Conservation (phyloP, 2,113 vertebrate species). For the Engystomops pustulosus region DNA sequence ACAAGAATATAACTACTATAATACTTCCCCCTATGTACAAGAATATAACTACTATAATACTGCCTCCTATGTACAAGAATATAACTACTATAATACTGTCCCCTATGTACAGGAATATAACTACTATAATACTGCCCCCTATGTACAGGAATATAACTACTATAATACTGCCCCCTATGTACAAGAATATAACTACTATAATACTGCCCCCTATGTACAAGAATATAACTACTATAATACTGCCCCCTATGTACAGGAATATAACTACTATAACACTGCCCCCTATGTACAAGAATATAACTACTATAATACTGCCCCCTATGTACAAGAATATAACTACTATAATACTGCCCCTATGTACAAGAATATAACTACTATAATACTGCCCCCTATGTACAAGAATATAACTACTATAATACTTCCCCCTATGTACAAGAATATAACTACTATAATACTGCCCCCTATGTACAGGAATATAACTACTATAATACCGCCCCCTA, state of each 20-base stretch:
- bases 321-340: slow-evolving; percentile 17
- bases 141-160: slow-evolving; percentile 16
- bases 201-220: slow-evolving; percentile 15
- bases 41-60: slow-evolving; percentile 9
- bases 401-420: no score
- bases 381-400: neutral
- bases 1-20: slow-evolving; percentile 15
- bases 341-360: neutral
- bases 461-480: no score
- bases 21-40: neutral
- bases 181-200: slow-evolving; percentile 25
- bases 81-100: slow-evolving; percentile 6
- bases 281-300: neutral
- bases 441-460: no score
- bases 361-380: slow-evolving; percentile 18
- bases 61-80: slow-evolving; percentile 3
- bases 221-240: neutral
- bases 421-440: no score
- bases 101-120: slow-evolving; percentile 12
- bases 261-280: neutral
- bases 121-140: slow-evolving; percentile 9
- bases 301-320: slow-evolving; percentile 6
- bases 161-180: neutral
- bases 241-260: neutral
- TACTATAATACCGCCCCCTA: no score